Evolutionary conservation across 2,888 invertebrate genomes (phyloP), one percentile per base, ranked within the genome.

Genomic region (Cotesia congregata): DNA sequence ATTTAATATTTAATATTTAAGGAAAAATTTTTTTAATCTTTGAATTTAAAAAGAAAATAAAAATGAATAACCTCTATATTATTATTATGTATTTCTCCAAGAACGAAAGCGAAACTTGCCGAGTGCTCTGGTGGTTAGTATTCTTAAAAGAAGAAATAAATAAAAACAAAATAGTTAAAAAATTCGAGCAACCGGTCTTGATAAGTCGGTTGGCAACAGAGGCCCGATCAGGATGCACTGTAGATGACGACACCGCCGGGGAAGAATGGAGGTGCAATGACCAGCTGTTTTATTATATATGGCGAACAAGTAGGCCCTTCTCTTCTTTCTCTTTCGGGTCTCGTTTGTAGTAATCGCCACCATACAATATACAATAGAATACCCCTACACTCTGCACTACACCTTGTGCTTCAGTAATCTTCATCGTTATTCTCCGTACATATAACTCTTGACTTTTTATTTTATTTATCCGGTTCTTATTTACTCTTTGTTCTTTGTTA

Each of bases 191-290:
- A 82, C 83, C 82, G 84, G 82, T 83, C 79, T 80, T 75, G 84
- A 85, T 85, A 84, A 85, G 83, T 85, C 83, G 83, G 82, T 80
- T 83, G 80, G 83, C 82, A 85, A 85, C 83, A 85, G 84, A 80
- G 81, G 62, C 67, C 70, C 77, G 78, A 76, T 78, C 78, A 77
- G 76, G 76, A 73, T 74, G 76, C 50, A 70, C 67, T 15, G 17
- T 72, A 59, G 75, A 62, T 67, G 77, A 79, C 78, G 78, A 80
- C 77, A 50, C 7, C 7, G 50, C 7, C 12, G 50, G 12, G 50
- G 12, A 50, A 50, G 12, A 50, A 50, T 7, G 50, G 7, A 50
- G 74, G 81, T 79, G 81, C 80, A 84, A 82, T 80, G 81, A 79
- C 83, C 85, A 84, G 85, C 85, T 85, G 85, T 85, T 85, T 83